Base-by-base conservation (phyloP, 2,888 invertebrate genomes). In the Eretmocerus hayati region DNA sequence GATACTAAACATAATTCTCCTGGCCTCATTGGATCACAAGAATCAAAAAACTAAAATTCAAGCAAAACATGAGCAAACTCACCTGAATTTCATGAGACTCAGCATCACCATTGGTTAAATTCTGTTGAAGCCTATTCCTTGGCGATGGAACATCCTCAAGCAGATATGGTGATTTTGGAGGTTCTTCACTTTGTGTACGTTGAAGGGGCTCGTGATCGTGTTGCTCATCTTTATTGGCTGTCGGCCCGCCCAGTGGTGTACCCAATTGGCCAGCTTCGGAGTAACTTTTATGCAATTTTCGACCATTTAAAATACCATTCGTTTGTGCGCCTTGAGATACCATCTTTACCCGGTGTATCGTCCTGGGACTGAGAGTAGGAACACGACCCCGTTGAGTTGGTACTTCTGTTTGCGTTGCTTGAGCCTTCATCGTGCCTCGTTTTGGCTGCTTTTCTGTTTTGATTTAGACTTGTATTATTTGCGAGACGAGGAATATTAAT, bases 321-420 rank as follows among this genome's bases (percentile, higher is more conserved):
- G 90, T 91, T 74, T 91, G 90, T 9, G 90, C 90, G 18, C 89
- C 90, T 66, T 90, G 90, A 11, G 90, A 90, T 37, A 90, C 88
- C 82, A 90, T 90, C 71, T 85, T 86, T 18, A 90, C 87, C 78
- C 87, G 80, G 69, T 89, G 87, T 37, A 88, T 84, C 31, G 89
- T 87, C 53, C 87, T 74, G 6, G 90, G 90, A 72, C 90, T 90
- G 20, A 89, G 72, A 15, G 85, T 84, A 48, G 76, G 76, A 2
- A 71, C 67, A 3, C 67, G 62, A 23, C 62, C 59, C 2, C 65
- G 63, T 60, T 81, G 78, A 37, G 50, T 36, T 5, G 86, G 83
- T 22, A 83, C 79, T 75, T 92, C 92, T 5, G 85, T 91, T 74
- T 93, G 92, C 4, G 92, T 93, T 15, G 92, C 91, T 74, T 92